phyloP scores from a whole-genome alignment of 2,888 invertebrate species.

The Alviniconcha strummeri region DNA sequence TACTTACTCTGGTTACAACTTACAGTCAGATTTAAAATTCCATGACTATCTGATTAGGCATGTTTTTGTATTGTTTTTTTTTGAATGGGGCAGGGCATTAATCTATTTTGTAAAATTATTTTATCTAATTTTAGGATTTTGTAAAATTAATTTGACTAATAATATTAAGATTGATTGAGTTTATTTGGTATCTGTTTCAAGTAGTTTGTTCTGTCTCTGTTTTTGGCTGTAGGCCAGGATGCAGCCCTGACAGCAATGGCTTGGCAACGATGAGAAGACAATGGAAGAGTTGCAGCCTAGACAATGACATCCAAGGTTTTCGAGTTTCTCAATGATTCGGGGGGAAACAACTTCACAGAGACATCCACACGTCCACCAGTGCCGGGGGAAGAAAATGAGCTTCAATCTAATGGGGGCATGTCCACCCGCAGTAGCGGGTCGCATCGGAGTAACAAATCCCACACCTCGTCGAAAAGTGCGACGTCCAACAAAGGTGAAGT shows the following conservation, averaged over 20 bases:
- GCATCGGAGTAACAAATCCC: slow-evolving; percentile 61
- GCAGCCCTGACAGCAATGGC: slow-evolving; percentile 9
- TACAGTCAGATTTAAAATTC: too few relatives aligned
- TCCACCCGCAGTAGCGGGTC: slow-evolving; percentile 69
- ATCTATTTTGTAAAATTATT: too few relatives aligned
- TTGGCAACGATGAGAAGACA: slow-evolving; percentile 31
- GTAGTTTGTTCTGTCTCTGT: background rate
- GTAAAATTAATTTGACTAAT: too few relatives aligned
- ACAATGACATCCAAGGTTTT: slow-evolving; percentile 63
- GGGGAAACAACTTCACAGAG: slow-evolving; percentile 69
- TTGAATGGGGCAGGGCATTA: too few relatives aligned
- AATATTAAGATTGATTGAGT: too few relatives aligned
- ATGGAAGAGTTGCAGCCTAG: slow-evolving; percentile 33
- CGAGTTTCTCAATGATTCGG: slow-evolving; percentile 67
- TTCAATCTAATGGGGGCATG: slow-evolving; percentile 68
- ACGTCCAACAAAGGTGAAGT: slow-evolving; percentile 58
- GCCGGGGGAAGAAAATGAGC: slow-evolving; percentile 72
- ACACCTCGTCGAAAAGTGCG: slow-evolving; percentile 55
- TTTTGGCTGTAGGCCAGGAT: slow-evolving; percentile 24
- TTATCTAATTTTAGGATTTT: too few relatives aligned
- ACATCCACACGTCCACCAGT: slow-evolving; percentile 70
- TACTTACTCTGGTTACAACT: too few relatives aligned
- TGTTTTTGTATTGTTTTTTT: too few relatives aligned
- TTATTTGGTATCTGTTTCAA: background rate
- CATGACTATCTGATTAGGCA: too few relatives aligned